Percentiles rank a stretch among this genome's conserved stretches.
Evolutionary conservation across 2,797 vertebrate genomes (phyloP).

Genomic region (Lepus townsendii): DNA sequence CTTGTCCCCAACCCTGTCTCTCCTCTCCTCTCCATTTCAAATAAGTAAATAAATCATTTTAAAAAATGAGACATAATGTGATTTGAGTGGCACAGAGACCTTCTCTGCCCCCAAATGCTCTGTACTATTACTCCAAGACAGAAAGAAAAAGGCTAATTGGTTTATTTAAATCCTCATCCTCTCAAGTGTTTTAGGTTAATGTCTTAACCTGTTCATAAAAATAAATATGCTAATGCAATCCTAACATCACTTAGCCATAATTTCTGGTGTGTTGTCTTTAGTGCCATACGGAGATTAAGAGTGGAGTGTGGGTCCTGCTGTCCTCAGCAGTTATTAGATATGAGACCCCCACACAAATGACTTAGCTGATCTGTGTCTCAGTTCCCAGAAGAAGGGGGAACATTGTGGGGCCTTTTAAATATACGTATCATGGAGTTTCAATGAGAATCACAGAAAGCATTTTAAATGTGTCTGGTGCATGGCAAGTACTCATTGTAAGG

Average conservation of each 20-base stretch:
- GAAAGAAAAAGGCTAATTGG: neutral
- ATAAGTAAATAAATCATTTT: no score
- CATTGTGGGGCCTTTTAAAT: neutral
- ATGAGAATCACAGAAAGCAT: neutral
- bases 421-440: neutral
- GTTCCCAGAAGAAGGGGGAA: neutral
- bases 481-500: neutral
- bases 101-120: neutral
- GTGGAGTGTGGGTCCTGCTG: fast-evolving
- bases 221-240: neutral
- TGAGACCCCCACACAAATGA: neutral
- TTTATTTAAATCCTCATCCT: neutral
- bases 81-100: neutral
- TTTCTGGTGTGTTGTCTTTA: neutral
- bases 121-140: neutral
- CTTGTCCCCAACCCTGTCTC: no score
- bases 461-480: neutral
- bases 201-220: neutral
- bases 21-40: no score
- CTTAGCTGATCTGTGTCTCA: neutral
- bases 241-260: neutral
- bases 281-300: neutral
- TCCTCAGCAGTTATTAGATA: neutral
- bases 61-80: neutral
- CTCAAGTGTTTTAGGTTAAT: neutral